These are phyloP conservation scores for Cheilosia scutellata DNA, from an alignment of 2,888 invertebrate species.

Conservation along the genomic window DNA sequence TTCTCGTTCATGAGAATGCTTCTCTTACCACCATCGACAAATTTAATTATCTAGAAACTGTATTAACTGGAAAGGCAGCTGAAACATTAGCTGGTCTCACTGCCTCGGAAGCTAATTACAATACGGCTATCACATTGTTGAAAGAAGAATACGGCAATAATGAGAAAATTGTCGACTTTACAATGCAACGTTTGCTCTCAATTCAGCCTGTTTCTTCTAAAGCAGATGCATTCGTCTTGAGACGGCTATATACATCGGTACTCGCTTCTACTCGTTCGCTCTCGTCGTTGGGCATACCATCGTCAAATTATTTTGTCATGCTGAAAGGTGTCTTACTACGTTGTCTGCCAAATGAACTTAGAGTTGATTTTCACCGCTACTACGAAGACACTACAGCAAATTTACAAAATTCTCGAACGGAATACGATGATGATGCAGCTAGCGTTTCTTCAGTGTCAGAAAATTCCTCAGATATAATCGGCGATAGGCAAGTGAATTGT, in stretches of 20 bases:
- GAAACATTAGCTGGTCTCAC: conserved; percentile 53
- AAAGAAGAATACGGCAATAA: conserved; percentile 33
- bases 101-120: conserved; percentile 43
- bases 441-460: not conserved
- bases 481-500: conserved; percentile 12
- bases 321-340: conserved; percentile 35
- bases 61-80: conserved; percentile 37
- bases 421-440: conserved; percentile 17
- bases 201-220: not conserved
- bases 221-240: not conserved
- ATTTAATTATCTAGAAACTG: conserved; percentile 46
- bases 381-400: conserved; percentile 13
- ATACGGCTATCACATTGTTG: not conserved
- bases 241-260: conserved; percentile 22
- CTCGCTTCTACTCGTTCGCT: conserved; percentile 20
- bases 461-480: conserved; percentile 2
- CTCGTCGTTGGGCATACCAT: not conserved
- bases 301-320: conserved; percentile 35
- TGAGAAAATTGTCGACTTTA: conserved; percentile 2
- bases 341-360: conserved; percentile 22
- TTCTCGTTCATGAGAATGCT: conserved; percentile 24
- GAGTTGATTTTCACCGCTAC: conserved; percentile 9
- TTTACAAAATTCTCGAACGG: not conserved
- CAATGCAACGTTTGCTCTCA: conserved; percentile 33
- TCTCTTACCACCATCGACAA: conserved; percentile 43